phyloP scores from a whole-genome alignment of 2,113 vertebrate genomes.

The Anser brachyrhynchus region DNA sequence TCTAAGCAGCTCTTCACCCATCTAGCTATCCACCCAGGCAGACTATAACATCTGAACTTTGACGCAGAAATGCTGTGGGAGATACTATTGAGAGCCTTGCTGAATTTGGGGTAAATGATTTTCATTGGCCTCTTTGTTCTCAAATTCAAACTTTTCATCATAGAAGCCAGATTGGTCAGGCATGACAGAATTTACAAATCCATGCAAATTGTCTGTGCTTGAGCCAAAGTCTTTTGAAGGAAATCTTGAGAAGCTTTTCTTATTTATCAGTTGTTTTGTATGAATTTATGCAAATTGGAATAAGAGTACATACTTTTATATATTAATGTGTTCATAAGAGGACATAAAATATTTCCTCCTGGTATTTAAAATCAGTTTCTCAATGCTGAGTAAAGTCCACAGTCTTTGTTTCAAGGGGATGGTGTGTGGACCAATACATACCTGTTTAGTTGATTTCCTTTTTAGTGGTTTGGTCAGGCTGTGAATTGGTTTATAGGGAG shows the following conservation, averaged over 20 bases:
- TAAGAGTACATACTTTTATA: constrained; percentile 33
- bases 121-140: neutral
- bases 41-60: neutral
- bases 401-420: neutral
- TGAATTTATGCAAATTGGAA: neutral
- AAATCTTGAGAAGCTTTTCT: neutral
- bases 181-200: neutral
- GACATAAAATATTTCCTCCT: neutral
- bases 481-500: neutral
- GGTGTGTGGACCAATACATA: neutral
- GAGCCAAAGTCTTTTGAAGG: neutral
- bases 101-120: neutral
- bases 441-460: neutral
- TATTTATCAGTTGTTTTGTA: neutral
- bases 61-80: neutral
- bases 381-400: neutral
- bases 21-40: neutral
- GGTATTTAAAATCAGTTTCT: neutral
- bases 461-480: neutral
- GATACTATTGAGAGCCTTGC: neutral
- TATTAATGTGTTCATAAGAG: neutral
- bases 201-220: neutral
- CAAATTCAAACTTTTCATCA: neutral
- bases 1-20: neutral
- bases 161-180: neutral